Evolutionary conservation across 1,140 invertebrate species (phyloP).

Genomic region (Carcinoscorpius rotundicauda): DNA sequence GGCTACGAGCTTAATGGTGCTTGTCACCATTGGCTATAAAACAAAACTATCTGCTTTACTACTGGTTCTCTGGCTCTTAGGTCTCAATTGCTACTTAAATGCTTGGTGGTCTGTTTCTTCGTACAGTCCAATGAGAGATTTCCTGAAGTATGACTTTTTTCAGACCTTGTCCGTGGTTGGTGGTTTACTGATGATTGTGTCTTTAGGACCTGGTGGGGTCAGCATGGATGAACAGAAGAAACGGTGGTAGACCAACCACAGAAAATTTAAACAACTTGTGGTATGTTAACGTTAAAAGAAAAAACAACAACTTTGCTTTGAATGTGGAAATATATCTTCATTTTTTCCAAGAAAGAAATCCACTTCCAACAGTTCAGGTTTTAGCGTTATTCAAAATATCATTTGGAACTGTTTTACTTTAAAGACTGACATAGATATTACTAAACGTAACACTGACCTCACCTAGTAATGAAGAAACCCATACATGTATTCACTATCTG

Average conservation of each 20-base stretch:
- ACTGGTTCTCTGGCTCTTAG: conserved; percentile 75
- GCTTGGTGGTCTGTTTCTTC: conserved; percentile 94
- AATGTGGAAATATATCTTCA: too few species aligned
- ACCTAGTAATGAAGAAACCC: too few species aligned
- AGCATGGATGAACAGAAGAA: conserved; percentile 99
- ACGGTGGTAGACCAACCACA: conserved; percentile 59
- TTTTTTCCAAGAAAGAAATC: too few species aligned
- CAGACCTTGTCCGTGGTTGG: conserved; percentile 97
- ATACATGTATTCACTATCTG: too few species aligned
- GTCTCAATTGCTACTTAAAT: conserved; percentile 83
- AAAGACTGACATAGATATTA: too few species aligned
- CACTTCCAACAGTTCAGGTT: too few species aligned
- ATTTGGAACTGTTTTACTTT: too few species aligned
- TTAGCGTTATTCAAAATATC: too few species aligned
- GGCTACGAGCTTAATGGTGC: conserved; percentile 85
- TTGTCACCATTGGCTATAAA: conserved; percentile 95
- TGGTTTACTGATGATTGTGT: conserved; percentile 97
- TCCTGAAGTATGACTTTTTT: conserved; percentile 99
- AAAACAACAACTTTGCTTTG: too few species aligned
- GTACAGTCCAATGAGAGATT: conserved; percentile 93
- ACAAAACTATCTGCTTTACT: conserved; percentile 95
- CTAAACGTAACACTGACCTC: too few species aligned
- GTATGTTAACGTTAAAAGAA: too few species aligned
- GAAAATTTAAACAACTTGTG: too few species aligned
- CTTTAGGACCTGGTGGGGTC: conserved; percentile 92